Base-by-base conservation (phyloP, 2,113 vertebrate genomes). In the Vidua macroura region DNA sequence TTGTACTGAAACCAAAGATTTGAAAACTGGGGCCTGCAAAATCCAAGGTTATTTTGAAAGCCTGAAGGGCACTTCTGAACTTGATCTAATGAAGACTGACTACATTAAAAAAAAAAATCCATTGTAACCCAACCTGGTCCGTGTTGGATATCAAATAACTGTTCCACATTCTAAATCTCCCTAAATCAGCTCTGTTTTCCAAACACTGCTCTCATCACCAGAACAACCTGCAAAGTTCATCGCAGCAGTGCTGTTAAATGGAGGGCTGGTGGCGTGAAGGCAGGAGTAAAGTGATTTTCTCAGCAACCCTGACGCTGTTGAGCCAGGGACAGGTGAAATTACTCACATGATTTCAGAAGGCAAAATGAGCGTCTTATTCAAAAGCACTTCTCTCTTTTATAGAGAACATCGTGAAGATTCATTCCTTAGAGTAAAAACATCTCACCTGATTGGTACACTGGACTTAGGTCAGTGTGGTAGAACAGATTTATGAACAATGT, bases 101-200 rank as follows among this genome's bases (percentile, higher is more conserved):
- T 79, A n/a, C 4, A 7, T 11, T 28, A 33, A 35, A 66, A 28
- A n/a, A 7, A 51, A 6, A 33, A n/a, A 35, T 2, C 2, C 2
- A 6, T 7, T 31, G 33, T 21, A 62, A 59, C 52, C 19, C 37
- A 31, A 60, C 41, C 55, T 28, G 27, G 9, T 35, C 66, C 24
- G 0, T 0, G 3, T 8, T 7, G 9, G 41, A 3, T 39, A 49
- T 70, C 51, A 23, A 66, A 46, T 35, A 31, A 21, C 31, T 41
- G 28, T 1, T 5, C 7, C 15, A 24, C 1, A 0, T 7, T 16
- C 5, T 2, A 44, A 41, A 69, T 12, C 33, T 11, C 72, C 20
- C 56, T 15, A 18, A 49, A 30, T 13, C 60, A 70, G 33, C 56
- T n/a, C 8, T 17, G 5, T 28, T 81, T 53, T 6, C 59, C 22